Percentiles rank a stretch among this genome's conserved stretches.
These are phyloP conservation scores for Lophius americanus DNA, from an alignment of 2,797 vertebrate species.

Conservation along the genomic window DNA sequence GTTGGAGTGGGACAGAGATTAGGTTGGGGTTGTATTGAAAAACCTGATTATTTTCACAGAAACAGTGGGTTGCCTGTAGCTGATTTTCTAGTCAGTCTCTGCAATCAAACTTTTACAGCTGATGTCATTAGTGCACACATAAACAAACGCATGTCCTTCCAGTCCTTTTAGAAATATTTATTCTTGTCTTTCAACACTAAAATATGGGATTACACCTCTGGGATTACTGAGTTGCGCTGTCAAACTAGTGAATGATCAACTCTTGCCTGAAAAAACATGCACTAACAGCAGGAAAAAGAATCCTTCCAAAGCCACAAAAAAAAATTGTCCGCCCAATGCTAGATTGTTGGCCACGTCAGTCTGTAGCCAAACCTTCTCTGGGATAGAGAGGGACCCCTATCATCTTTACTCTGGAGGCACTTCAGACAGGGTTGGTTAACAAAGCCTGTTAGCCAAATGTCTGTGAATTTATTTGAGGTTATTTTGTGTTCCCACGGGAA, in stretches of 20 bases:
- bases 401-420: constrained; percentile 40
- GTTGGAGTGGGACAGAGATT: neutral
- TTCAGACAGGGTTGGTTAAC: constrained; percentile 27
- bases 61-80: neutral
- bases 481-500: constrained; percentile 15
- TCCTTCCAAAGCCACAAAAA: constrained; percentile 26
- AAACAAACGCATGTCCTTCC: constrained; percentile 1
- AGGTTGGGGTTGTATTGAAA: neutral
- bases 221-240: constrained; percentile 16
- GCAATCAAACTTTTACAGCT: neutral
- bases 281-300: constrained; percentile 17
- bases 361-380: neutral
- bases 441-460: constrained; percentile 52
- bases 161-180: constrained; percentile 28
- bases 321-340: constrained; percentile 25
- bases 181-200: constrained; percentile 30
- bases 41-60: neutral
- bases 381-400: constrained; percentile 14
- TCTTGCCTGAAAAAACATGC: constrained; percentile 11
- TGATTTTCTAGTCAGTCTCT: neutral
- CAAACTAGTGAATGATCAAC: constrained; percentile 23
- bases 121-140: neutral
- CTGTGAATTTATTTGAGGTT: constrained; percentile 62
- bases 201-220: constrained; percentile 37
- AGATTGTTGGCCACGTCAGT: neutral